Base-by-base conservation (phyloP, 1,140 invertebrate species). In the Pachyrhynchus sulphureomaculatus region DNA sequence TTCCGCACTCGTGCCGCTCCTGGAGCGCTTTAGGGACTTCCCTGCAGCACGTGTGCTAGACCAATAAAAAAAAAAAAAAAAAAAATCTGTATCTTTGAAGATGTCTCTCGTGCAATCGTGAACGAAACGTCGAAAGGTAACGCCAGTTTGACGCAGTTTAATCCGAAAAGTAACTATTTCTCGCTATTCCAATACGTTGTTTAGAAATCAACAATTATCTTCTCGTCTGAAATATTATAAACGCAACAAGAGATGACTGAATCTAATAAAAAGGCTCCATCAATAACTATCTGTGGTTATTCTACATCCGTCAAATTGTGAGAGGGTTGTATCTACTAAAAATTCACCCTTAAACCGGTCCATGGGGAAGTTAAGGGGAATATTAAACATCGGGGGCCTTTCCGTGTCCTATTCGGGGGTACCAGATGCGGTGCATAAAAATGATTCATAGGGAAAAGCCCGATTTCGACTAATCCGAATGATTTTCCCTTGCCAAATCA, bases 361-460 rank as follows among this genome's bases (percentile, higher is more conserved):
- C 57, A 51, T 48, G 44, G 48, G 57, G 48, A 52, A 49, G 57
- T 60, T 51, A 60, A 60, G 57, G 57, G 57, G 57, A 60, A 60
- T 60, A 60, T 60, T 60, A 60, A 60, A 52, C 48, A 36, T 44
- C 26, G 9, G 55, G 55, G 45, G 29, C 32, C 45, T 21, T 20
- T 17, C 18, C 49, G 29, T 39, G 44, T 49, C 44, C 33, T 44
- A 21, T 45, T 26, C 24, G 17, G 47, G 56, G 57, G 55, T 51
- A 60, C 57, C 57, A 60, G 57, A 60, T 60, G 57, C 48, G 47
- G 57, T 60, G 57, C 57, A 60, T 60, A 60, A 60, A 60, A 60
- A 60, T 60, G 57, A 60, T 49, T 60, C 57, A 60, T 60, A 60
- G 57, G 47, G 57, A 32, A 60, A 44, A 39, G 36, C 23, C 44